Conservation (phyloP, 23 tunicate genomes). For the Phallusia fumigata region DNA sequence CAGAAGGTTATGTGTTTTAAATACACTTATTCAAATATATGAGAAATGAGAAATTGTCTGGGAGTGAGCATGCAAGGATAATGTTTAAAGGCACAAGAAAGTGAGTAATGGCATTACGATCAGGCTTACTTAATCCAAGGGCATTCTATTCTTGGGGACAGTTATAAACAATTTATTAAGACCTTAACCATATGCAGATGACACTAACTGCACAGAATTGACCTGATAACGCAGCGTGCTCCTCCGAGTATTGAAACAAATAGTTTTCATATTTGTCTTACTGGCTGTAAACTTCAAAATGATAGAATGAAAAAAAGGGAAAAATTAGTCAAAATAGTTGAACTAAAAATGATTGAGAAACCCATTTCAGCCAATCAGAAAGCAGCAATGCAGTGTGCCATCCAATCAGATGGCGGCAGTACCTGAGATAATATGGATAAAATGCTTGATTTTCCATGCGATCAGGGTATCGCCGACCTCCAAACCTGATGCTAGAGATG, state of each 20-base stretch:
- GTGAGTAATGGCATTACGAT: too few species aligned
- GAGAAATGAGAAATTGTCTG: too few species aligned
- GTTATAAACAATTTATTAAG: conserved; percentile 36
- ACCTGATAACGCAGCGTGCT: conserved; percentile 23
- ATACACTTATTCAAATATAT: too few species aligned
- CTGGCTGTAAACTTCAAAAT: background rate
- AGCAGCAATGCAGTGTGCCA: background rate
- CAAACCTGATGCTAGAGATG: conserved; percentile 94
- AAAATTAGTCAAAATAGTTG: background rate
- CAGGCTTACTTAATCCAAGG: too few species aligned
- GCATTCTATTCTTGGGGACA: conserved; percentile 28
- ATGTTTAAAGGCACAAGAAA: too few species aligned
- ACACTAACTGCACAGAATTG: too few species aligned
- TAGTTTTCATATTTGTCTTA: too few species aligned
- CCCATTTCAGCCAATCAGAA: background rate
- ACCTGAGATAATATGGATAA: conserved; percentile 99
- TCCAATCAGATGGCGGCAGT: background rate
- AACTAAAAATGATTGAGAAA: background rate
- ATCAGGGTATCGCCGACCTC: conserved; percentile 98
- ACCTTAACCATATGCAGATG: conserved; percentile 46
- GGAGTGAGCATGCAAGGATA: too few species aligned
- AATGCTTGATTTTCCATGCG: conserved; percentile 92
- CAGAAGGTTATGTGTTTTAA: too few species aligned
- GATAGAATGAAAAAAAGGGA: background rate
- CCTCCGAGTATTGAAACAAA: background rate